These are phyloP conservation scores for Zeus faber DNA, from an alignment of 2,113 vertebrate genomes.

Conservation along the genomic window DNA sequence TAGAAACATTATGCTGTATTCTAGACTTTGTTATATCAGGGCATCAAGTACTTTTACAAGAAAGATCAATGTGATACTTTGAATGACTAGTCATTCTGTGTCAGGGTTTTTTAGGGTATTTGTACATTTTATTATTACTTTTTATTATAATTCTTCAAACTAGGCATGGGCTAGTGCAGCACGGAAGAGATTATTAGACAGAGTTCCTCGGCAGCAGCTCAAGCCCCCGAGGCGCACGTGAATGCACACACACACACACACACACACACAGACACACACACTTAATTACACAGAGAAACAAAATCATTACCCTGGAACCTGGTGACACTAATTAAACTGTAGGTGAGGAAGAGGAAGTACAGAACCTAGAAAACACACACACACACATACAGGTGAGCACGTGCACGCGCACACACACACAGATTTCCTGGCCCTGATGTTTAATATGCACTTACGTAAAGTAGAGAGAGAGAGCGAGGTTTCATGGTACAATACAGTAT, in stretches of 20 bases:
- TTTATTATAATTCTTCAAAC: not conserved
- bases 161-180: not conserved
- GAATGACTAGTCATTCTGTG: too few relatives aligned
- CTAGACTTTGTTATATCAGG: too few relatives aligned
- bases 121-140: too few relatives aligned
- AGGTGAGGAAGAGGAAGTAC: conserved; percentile 3
- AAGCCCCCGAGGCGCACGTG: not conserved
- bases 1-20: too few relatives aligned
- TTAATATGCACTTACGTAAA: too few relatives aligned
- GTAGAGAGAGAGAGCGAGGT: too few relatives aligned
- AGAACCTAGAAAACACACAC: not conserved
- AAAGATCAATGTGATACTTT: too few relatives aligned
- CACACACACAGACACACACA: not conserved
- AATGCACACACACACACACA: not conserved
- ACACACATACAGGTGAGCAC: not conserved
- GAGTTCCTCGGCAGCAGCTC: not conserved
- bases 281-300: conserved; percentile 29
- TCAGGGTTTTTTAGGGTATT: too few relatives aligned
- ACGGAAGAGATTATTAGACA: conserved; percentile 17
- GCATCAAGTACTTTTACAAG: too few relatives aligned
- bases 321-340: conserved; percentile 37
- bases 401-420: too few relatives aligned
- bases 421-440: too few relatives aligned
- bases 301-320: conserved; percentile 30
- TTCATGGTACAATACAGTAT: too few relatives aligned